Conservation (phyloP, 2,113 vertebrate genomes). For the Motacilla tschutschensis region DNA sequence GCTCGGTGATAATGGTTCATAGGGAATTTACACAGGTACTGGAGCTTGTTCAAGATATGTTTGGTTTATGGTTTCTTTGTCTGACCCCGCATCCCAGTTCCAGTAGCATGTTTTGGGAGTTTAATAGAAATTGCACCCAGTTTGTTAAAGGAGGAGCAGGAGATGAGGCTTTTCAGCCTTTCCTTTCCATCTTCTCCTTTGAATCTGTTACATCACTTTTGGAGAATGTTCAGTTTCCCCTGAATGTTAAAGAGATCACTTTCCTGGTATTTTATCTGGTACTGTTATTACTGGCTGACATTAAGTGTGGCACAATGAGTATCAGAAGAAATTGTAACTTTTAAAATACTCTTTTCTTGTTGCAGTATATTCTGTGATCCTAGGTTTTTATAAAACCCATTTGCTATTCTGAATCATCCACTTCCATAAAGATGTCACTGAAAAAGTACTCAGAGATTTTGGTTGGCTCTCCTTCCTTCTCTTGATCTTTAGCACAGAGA, state of each 20-base stretch:
- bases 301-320: not conserved
- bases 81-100: not conserved
- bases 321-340: not conserved
- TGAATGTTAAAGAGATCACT: not conserved
- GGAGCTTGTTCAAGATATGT: not conserved
- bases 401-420: conserved; percentile 77
- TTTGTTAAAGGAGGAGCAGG: not conserved
- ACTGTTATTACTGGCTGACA: not conserved
- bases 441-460: conserved; percentile 89
- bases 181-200: not conserved
- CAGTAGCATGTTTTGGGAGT: not conserved
- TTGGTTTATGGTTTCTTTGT: not conserved
- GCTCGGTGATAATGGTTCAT: not conserved
- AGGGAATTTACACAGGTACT: not conserved
- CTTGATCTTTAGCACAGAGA: conserved; percentile 12
- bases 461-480: conserved; percentile 75
- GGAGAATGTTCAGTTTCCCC: not conserved
- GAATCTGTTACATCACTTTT: not conserved
- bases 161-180: not conserved
- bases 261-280: not conserved
- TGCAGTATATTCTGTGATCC: not conserved
- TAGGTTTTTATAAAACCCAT: not conserved
- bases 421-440: conserved; percentile 91
- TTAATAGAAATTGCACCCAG: not conserved
- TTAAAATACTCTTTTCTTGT: not conserved